Evolutionary conservation across 2,113 vertebrate species (phyloP).

Genomic region (Ictalurus punctatus): DNA sequence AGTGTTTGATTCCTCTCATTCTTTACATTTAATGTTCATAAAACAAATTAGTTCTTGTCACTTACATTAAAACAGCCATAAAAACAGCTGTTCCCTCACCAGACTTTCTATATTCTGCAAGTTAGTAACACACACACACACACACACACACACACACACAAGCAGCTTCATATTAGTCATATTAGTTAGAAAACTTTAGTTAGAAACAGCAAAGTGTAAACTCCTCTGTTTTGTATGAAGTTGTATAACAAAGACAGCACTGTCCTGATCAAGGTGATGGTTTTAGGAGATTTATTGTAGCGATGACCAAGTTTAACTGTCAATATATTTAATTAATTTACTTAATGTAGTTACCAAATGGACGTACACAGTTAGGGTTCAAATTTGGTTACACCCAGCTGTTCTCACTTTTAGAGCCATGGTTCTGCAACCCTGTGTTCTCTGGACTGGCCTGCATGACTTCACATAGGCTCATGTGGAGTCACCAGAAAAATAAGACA

Average conservation of each 20-base stretch:
- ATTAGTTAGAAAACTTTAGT: neutral
- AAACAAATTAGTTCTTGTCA: neutral
- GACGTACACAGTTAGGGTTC: neutral
- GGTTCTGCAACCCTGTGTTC: no score
- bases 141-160: no score
- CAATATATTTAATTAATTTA: neutral
- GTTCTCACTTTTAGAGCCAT: no score
- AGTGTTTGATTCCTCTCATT: neutral
- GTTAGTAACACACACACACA: no score
- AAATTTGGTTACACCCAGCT: no score
- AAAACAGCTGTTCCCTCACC: neutral
- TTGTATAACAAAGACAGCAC: neutral
- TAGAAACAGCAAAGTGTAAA: neutral
- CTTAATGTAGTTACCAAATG: neutral
- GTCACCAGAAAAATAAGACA: no score
- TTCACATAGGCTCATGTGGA: no score
- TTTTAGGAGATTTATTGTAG: no score
- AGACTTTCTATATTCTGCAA: no score
- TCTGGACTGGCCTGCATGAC: no score
- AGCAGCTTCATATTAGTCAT: no score
- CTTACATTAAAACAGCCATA: neutral
- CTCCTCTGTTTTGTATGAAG: neutral
- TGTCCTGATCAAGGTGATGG: neutral
- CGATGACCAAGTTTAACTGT: neutral
- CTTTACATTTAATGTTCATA: neutral